phyloP scores from a whole-genome alignment of 2,797 vertebrate species.

The Gymnothorax javanicus region DNA sequence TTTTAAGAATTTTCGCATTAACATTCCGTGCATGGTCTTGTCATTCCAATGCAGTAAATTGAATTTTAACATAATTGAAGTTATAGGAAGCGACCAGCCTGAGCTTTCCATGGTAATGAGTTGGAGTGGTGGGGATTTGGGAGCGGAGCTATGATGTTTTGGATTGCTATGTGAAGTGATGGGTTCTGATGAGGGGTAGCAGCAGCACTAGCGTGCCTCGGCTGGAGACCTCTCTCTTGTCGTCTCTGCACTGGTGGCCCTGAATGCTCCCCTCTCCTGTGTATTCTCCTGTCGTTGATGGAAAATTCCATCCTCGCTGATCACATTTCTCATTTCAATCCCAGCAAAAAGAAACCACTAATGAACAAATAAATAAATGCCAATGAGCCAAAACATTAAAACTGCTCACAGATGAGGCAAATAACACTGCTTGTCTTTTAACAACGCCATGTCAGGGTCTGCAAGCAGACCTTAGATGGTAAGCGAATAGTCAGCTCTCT shows the following conservation, averaged over 20 bases:
- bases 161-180: conserved; percentile 44
- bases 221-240: background rate
- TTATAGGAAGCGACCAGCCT: background rate
- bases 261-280: background rate
- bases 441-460: no score
- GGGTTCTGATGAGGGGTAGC: conserved; percentile 30
- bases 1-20: background rate
- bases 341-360: conserved; percentile 19
- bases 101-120: background rate
- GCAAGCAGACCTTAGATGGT: no score
- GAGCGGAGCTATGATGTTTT: conserved; percentile 22
- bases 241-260: background rate
- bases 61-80: background rate
- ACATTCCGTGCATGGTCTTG: background rate
- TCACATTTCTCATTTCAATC: background rate
- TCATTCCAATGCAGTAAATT: background rate
- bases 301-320: background rate
- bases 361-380: background rate
- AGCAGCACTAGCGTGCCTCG: conserved; percentile 21
- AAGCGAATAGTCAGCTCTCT: no score
- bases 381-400: no score
- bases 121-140: background rate
- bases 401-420: no score
- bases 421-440: no score
- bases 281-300: background rate